Conservation (phyloP, 2,888 invertebrate species). For the Sericinus montela region DNA sequence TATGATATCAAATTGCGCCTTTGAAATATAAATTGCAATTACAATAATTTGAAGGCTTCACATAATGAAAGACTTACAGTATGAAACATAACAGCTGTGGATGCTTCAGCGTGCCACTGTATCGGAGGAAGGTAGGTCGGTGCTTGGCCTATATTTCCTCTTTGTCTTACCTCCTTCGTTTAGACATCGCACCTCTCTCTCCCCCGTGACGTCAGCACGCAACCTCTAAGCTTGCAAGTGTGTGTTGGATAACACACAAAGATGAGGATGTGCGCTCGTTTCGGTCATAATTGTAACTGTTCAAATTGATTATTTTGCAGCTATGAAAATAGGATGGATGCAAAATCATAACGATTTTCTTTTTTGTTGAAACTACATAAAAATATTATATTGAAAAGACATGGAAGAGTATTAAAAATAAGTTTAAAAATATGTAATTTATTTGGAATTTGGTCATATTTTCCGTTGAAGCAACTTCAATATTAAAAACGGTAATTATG, state of each 20-base stretch:
- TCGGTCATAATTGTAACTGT: constrained; percentile 38
- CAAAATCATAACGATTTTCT: not conserved
- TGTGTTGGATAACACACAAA: constrained; percentile 49
- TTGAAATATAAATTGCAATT: constrained; percentile 12
- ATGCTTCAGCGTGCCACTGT: constrained; percentile 53
- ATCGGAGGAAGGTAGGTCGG: constrained; percentile 74
- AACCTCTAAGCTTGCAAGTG: constrained; percentile 43
- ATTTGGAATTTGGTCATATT: no score
- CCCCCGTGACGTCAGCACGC: constrained; percentile 68
- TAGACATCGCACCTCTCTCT: constrained; percentile 37
- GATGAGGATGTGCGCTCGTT: constrained; percentile 29
- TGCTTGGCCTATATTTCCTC: constrained; percentile 74
- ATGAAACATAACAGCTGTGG: constrained; percentile 49
- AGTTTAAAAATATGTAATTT: no score
- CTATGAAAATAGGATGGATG: constrained; percentile 18
- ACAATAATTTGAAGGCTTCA: constrained; percentile 25
- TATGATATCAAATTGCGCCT: constrained; percentile 2
- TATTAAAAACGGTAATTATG: no score
- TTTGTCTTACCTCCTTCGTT: constrained; percentile 32
- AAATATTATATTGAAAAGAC: not conserved
- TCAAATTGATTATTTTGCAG: constrained; percentile 26
- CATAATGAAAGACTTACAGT: constrained; percentile 32
- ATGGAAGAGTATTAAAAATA: no score
- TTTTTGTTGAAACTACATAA: not conserved
- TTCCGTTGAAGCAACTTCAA: no score